Percentiles rank a stretch among this genome's conserved stretches.
Evolutionary conservation across 2,797 vertebrate species (phyloP).

Genomic region (Argya squamiceps): DNA sequence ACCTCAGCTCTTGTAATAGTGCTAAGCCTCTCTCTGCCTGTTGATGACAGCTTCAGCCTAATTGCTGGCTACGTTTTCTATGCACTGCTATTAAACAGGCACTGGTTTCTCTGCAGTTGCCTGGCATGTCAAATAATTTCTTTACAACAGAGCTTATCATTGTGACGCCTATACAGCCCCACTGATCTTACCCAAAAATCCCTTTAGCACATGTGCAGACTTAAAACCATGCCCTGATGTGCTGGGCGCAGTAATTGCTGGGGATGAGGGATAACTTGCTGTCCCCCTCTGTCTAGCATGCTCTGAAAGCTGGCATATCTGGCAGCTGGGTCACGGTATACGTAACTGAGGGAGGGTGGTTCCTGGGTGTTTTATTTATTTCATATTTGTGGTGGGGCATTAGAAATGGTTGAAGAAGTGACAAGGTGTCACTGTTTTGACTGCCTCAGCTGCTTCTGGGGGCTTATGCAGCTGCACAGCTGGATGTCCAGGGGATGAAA

Average conservation of each 20-base stretch:
- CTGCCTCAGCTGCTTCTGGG: constrained; percentile 74
- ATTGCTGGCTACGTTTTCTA: constrained; percentile 37
- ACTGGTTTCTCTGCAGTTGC: constrained; percentile 58
- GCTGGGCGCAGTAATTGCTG: constrained; percentile 32
- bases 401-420: constrained; percentile 63
- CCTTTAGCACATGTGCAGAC: constrained; percentile 60
- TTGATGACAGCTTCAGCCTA: constrained; percentile 62
- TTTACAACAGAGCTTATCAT: constrained; percentile 70
- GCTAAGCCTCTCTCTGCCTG: constrained; percentile 39
- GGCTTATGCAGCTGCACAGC: constrained; percentile 74
- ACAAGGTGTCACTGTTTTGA: constrained; percentile 74
- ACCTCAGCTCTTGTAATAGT: constrained; percentile 46
- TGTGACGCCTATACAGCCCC: constrained; percentile 37
- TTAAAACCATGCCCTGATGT: constrained; percentile 45
- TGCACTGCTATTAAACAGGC: constrained; percentile 44
- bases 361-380: constrained; percentile 34
- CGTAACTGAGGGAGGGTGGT: background rate
- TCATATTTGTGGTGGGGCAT: background rate
- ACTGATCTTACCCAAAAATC: constrained; percentile 65
- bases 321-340: constrained; percentile 39
- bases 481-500: constrained; percentile 71
- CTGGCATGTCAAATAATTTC: constrained; percentile 66
- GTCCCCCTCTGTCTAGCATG: background rate
- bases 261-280: constrained; percentile 33
- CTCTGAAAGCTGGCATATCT: constrained; percentile 29